phyloP scores from a whole-genome alignment of 2,888 invertebrate species.

The Seladonia tumulorum region DNA sequence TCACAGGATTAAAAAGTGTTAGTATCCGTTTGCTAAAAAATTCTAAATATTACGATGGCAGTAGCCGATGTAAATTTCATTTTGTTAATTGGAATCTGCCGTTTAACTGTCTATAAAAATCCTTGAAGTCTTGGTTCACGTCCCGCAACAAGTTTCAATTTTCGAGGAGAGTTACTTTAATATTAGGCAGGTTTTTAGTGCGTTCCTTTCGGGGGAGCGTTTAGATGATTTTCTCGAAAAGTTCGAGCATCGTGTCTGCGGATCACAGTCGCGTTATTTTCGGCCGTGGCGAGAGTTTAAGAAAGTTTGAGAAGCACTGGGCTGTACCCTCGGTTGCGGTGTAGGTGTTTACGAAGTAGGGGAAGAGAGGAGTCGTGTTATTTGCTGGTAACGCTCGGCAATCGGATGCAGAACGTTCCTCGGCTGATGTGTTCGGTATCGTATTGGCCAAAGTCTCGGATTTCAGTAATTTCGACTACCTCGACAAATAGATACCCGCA shows the following conservation, averaged over 20 bases:
- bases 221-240: background rate
- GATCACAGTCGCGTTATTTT: background rate
- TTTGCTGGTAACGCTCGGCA: conserved; percentile 36
- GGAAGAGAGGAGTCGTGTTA: conserved; percentile 37
- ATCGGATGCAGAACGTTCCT: conserved; percentile 36
- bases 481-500: conserved; percentile 44
- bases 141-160: background rate
- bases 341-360: conserved; percentile 60
- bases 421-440: conserved; percentile 34
- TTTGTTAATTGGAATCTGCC: no score
- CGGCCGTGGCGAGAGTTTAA: background rate
- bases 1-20: no score
- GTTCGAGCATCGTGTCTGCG: background rate
- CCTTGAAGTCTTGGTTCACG: background rate
- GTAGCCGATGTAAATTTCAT: no score
- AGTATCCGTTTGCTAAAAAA: no score
- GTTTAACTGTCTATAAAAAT: background rate
- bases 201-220: background rate
- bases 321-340: background rate
- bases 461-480: conserved; percentile 38
- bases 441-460: conserved; percentile 27
- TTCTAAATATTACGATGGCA: no score
- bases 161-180: background rate
- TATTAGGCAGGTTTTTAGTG: background rate
- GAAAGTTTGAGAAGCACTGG: conserved; percentile 11